phyloP scores from a whole-genome alignment of 1,140 invertebrate genomes.

The Calycopis cecrops region DNA sequence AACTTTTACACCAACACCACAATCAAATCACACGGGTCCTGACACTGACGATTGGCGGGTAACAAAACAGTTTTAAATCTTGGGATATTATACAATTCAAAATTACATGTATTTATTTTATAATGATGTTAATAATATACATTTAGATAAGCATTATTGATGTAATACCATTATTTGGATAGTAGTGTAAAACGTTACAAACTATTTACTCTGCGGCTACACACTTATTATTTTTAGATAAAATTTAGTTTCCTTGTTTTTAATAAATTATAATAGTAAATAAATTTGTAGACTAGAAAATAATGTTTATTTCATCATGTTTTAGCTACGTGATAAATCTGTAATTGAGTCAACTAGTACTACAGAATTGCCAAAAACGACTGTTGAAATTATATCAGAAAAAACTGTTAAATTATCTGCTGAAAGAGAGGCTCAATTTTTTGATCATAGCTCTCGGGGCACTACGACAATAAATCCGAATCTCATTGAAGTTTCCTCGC shows the following conservation, averaged over 20 bases:
- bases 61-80: constrained; percentile 29
- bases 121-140: neutral
- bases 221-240: no score
- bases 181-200: no score
- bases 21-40: constrained; percentile 43
- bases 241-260: no score
- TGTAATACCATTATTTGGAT: no score
- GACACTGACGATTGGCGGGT: constrained; percentile 56
- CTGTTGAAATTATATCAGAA: constrained; percentile 13
- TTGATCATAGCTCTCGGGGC: neutral
- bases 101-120: neutral
- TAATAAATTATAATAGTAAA: no score
- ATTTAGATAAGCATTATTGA: no score
- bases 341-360: constrained; percentile 21
- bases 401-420: constrained; percentile 12
- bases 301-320: constrained; percentile 3
- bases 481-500: neutral
- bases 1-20: constrained; percentile 48
- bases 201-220: no score
- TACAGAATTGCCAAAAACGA: neutral
- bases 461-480: constrained; percentile 1
- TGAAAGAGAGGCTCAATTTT: neutral
- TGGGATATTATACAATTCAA: constrained; percentile 3
- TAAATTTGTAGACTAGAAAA: no score
- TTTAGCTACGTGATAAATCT: constrained; percentile 41